Base-by-base conservation (phyloP, 2,797 vertebrate species). In the Coregonus sp. region DNA sequence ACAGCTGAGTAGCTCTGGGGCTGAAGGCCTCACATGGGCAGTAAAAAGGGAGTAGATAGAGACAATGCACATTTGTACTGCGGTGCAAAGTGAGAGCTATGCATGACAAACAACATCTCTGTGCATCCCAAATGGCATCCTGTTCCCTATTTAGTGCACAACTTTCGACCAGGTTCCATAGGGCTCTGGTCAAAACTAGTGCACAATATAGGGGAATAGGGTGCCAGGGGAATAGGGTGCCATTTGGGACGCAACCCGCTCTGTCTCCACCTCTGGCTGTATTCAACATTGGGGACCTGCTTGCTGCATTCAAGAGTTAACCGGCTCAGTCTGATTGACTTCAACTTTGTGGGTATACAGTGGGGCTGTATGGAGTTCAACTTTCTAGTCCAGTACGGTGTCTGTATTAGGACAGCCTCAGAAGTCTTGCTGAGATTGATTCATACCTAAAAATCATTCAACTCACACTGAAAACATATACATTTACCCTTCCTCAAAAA, bases 1-100 rank as follows among this genome's bases (percentile, higher is more conserved):
- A 93, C 90, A 90, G 87, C 83, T 80, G 89, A 91, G 91, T 89
- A 86, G 90, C 90, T 87, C 76, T 86, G 89, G 88, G 87, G 87
- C 88, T 89, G 82, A 70, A 81, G 83, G 88, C 80, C 89, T 91
- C 90, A 66, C 83, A 79, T 79, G 85, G 87, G 89, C 86, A 84
- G 90, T 92, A 92, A 92, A 93, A 87, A 72, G 80, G 76, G 78
- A 59, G 85, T 80, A 75, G 81, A 92, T 89, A 89, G 90, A 90
- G 83, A 90, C 85, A 83, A 80, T 82, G 78, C 16, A 75, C 82
- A 89, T 92, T 92, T 90, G 84, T 84, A 85, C 81, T 84, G 80
- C 40, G 9, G 40, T 47, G 40, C 40, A 85, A 33, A 16, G 59
- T 83, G 86, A 78, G 82, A 89, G 91, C 86, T 75, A 81, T 78